Evolutionary conservation across 2,797 vertebrate species (phyloP).

Genomic region (Bucorvus abyssinicus): DNA sequence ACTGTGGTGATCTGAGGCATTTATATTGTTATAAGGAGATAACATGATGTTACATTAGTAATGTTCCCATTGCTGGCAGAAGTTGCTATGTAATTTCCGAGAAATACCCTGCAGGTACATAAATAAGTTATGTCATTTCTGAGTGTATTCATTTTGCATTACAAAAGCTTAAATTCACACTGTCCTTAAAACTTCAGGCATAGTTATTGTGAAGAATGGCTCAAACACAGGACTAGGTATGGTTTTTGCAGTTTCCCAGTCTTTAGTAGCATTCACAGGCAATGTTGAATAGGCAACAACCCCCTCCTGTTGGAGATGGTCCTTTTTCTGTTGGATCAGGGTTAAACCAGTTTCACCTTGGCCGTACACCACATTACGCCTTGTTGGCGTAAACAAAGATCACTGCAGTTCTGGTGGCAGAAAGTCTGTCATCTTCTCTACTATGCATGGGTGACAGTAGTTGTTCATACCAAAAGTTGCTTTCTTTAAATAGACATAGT

Average conservation of each 20-base stretch:
- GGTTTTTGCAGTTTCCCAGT: neutral
- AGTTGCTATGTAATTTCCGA: slow-evolving; percentile 49
- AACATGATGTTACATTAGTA: slow-evolving; percentile 51
- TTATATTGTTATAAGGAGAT: slow-evolving; percentile 52
- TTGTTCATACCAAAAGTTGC: neutral
- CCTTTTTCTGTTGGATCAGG: neutral
- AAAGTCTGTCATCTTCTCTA: neutral
- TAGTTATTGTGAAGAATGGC: neutral
- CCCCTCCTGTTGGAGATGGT: neutral
- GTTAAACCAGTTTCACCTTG: neutral
- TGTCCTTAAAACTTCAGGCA: neutral
- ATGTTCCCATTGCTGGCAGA: slow-evolving; percentile 40
- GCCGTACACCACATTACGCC: neutral
- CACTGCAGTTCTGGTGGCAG: neutral
- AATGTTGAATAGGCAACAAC: neutral
- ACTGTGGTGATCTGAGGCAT: slow-evolving; percentile 41
- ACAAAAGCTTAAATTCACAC: slow-evolving; percentile 29
- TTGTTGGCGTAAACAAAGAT: neutral
- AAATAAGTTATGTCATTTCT: slow-evolving; percentile 52
- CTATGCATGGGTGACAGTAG: neutral
- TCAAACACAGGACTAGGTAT: neutral
- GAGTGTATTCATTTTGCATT: slow-evolving; percentile 36
- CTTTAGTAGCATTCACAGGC: neutral
- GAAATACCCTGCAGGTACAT: slow-evolving; percentile 55
- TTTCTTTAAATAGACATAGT: neutral